phyloP scores from a whole-genome alignment of 2,113 vertebrate genomes.

The Seriola aureovittata region DNA sequence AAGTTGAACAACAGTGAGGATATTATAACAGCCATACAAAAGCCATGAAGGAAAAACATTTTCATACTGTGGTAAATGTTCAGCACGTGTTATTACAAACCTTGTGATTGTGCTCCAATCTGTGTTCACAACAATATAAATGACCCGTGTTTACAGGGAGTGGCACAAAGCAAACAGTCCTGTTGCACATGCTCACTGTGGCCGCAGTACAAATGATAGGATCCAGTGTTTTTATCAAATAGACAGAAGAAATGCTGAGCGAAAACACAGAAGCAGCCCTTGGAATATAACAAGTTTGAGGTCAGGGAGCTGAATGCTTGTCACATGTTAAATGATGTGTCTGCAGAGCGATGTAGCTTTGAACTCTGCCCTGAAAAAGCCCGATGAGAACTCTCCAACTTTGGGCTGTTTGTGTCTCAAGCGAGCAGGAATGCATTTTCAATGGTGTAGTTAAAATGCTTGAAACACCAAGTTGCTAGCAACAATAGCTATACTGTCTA shows the following conservation, averaged over 20 bases:
- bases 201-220: neutral
- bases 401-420: constrained; percentile 7
- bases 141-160: neutral
- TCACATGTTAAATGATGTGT: constrained; percentile 14
- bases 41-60: no score
- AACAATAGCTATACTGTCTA: neutral
- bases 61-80: neutral
- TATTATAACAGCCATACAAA: no score
- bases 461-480: neutral
- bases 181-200: neutral
- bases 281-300: neutral
- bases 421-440: neutral
- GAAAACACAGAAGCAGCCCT: neutral
- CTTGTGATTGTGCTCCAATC: neutral
- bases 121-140: neutral
- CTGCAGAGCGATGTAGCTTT: constrained; percentile 1
- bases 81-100: neutral
- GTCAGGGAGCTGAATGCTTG: neutral
- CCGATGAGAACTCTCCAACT: neutral
- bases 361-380: neutral
- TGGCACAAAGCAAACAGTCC: neutral
- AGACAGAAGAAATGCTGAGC: neutral
- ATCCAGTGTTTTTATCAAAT: neutral
- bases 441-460: neutral
- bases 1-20: no score